Percentiles rank a stretch among this genome's conserved stretches.
phyloP scores from a whole-genome alignment of 2,888 invertebrate genomes.

The Cylloceria caligata region DNA sequence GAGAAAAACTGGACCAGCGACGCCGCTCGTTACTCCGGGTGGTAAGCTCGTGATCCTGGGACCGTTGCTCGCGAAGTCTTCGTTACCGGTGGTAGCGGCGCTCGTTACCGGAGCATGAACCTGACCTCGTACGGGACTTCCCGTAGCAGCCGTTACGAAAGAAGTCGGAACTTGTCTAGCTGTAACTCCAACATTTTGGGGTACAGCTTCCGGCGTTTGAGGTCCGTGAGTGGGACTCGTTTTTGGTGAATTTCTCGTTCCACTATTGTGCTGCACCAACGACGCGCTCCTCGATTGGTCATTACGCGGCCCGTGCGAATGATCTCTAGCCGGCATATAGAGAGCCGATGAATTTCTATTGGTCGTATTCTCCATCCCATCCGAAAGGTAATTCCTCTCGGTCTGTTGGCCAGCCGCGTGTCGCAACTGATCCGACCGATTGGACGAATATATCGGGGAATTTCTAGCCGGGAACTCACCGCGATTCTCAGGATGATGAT shows the following conservation, averaged over 20 bases:
- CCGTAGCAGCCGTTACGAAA: slow-evolving; percentile 61
- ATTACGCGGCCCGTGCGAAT: slow-evolving; percentile 58
- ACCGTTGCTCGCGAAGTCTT: slow-evolving; percentile 75
- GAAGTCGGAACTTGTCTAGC: slow-evolving; percentile 72
- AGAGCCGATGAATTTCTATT: slow-evolving; percentile 72
- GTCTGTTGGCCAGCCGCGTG: slow-evolving; percentile 68
- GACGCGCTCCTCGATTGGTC: slow-evolving; percentile 61
- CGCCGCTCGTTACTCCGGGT: slow-evolving; percentile 82
- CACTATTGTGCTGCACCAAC: slow-evolving; percentile 84
- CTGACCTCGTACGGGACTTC: slow-evolving; percentile 80
- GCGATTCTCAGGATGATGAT: slow-evolving; percentile 65
- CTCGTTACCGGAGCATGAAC: slow-evolving; percentile 82
- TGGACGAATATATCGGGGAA: slow-evolving; percentile 77
- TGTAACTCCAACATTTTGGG: slow-evolving; percentile 72
- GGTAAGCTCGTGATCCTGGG: slow-evolving; percentile 83
- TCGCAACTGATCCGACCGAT: slow-evolving; percentile 76
- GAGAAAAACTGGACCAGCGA: slow-evolving; percentile 81
- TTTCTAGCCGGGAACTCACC: slow-evolving; percentile 76
- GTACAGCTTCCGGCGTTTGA: slow-evolving; percentile 68
- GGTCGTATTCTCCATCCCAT: slow-evolving; percentile 69
- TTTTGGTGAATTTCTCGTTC: slow-evolving; percentile 85
- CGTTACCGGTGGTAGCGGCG: slow-evolving; percentile 74
- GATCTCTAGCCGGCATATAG: slow-evolving; percentile 62
- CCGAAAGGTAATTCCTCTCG: slow-evolving; percentile 73
- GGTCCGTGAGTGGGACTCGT: slow-evolving; percentile 79